Conservation (phyloP, 2,888 invertebrate species). For the Lepidochrysops patricia region DNA sequence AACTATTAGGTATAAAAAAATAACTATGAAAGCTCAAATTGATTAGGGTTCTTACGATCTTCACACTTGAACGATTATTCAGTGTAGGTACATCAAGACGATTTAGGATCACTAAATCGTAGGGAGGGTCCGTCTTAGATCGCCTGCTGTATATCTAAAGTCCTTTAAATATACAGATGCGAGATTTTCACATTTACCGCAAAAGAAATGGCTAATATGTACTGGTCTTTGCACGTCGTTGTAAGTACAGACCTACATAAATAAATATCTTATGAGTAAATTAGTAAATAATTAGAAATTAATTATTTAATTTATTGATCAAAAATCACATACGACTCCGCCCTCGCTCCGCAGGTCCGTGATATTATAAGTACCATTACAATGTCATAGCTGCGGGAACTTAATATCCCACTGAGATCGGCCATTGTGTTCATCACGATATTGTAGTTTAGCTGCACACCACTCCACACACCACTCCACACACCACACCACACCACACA, state of each 20-base stretch:
- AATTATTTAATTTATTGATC: too few relatives aligned
- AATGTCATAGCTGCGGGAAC: slow-evolving; percentile 51
- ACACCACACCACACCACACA: background rate
- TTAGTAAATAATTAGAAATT: too few relatives aligned
- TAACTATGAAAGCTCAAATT: background rate
- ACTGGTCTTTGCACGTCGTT: too few relatives aligned
- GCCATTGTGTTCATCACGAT: slow-evolving; percentile 47
- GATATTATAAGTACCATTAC: slow-evolving; percentile 27
- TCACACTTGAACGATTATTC: background rate
- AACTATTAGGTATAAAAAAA: background rate
- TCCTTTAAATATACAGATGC: too few relatives aligned
- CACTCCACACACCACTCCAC: slow-evolving; percentile 5
- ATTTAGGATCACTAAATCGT: background rate
- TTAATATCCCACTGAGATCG: slow-evolving; percentile 58
- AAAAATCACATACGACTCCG: background rate
- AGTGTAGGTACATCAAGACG: background rate
- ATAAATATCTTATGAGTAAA: too few relatives aligned
- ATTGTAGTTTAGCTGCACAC: slow-evolving; percentile 32
- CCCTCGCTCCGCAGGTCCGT: background rate
- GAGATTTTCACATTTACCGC: too few relatives aligned
- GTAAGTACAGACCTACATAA: background rate
- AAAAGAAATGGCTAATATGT: too few relatives aligned
- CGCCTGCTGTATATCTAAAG: too few relatives aligned
- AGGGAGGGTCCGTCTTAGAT: background rate
- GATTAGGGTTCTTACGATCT: background rate